phyloP scores from a whole-genome alignment of 2,888 invertebrate species.

The Torymus auratus region DNA sequence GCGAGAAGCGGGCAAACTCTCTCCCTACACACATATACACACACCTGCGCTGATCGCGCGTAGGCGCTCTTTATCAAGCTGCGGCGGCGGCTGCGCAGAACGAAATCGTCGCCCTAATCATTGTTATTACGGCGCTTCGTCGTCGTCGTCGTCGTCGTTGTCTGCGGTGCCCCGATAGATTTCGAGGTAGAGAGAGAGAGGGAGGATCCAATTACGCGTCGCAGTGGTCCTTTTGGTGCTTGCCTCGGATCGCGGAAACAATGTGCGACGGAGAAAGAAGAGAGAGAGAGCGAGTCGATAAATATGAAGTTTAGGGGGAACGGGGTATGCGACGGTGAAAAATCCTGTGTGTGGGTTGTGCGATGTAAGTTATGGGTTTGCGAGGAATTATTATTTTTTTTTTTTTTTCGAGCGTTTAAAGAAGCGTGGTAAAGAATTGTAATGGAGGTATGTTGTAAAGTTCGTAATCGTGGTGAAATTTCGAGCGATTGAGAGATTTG shows the following conservation, averaged over 20 bases:
- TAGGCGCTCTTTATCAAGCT: constrained; percentile 43
- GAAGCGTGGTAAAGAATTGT: too few species aligned
- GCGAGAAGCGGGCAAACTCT: too few species aligned
- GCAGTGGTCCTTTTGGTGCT: constrained; percentile 41
- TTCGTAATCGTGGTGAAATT: too few species aligned
- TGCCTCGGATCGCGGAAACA: constrained; percentile 60
- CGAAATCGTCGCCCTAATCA: constrained; percentile 71
- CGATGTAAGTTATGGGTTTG: too few species aligned
- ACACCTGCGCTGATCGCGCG: too few species aligned
- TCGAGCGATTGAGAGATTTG: too few species aligned
- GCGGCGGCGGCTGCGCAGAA: constrained; percentile 53
- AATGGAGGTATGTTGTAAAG: too few species aligned
- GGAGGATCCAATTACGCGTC: constrained; percentile 35
- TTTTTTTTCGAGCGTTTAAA: too few species aligned
- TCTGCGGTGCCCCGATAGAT: constrained; percentile 62
- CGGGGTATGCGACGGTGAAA: too few species aligned
- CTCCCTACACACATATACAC: too few species aligned
- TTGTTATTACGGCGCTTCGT: constrained; percentile 70
- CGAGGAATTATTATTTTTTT: too few species aligned
- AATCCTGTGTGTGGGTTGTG: too few species aligned
- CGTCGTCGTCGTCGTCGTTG: constrained; percentile 36
- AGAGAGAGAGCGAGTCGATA: constrained; percentile 39
- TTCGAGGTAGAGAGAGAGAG: constrained; percentile 57
- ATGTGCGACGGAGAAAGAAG: constrained; percentile 44
- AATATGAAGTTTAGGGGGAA: constrained; percentile 35